Percentiles rank a stretch among this genome's conserved stretches.
These are phyloP conservation scores for Acanthochromis polyacanthus DNA, from an alignment of 2,113 vertebrate genomes.

Conservation along the genomic window DNA sequence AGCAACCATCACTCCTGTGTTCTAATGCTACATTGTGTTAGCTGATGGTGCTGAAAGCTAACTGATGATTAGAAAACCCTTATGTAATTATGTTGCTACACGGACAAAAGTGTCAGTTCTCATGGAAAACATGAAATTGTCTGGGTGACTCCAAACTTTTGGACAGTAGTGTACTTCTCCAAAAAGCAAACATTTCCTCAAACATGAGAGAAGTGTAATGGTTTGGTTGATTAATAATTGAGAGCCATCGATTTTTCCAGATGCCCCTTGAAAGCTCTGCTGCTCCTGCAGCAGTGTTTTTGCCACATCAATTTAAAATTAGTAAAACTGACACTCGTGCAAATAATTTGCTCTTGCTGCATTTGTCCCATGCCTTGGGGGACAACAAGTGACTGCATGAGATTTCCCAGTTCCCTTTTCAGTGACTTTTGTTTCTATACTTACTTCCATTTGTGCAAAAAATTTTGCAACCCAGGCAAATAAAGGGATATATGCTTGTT, in stretches of 20 bases:
- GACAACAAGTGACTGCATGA: background rate
- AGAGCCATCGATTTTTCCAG: constrained; percentile 68
- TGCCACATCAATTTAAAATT: constrained; percentile 10
- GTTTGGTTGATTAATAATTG: constrained; percentile 72
- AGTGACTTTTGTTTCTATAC: constrained; percentile 10
- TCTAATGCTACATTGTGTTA: no score
- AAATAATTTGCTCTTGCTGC: constrained; percentile 1
- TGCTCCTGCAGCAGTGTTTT: constrained; percentile 14
- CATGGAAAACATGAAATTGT: no score
- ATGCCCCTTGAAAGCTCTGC: constrained; percentile 54
- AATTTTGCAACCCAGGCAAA: constrained; percentile 53
- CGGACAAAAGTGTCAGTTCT: no score
- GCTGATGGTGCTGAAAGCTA: no score
- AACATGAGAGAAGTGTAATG: constrained; percentile 32
- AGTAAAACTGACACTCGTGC: constrained; percentile 7
- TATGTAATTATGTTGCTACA: no score
- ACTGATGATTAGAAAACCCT: no score
- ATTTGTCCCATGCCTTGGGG: background rate
- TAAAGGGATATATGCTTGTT: background rate
- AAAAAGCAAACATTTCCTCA: constrained; percentile 20
- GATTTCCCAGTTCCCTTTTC: constrained; percentile 57
- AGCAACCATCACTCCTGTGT: no score
- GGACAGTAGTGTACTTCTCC: background rate
- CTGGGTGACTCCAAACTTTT: no score
- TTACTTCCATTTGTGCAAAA: constrained; percentile 36